A percentile compares a stretch with the other conserved stretches of the same genome.
Evolutionary conservation across 2,113 vertebrate genomes (phyloP).

Genomic region (Odontophorus gujanensis): DNA sequence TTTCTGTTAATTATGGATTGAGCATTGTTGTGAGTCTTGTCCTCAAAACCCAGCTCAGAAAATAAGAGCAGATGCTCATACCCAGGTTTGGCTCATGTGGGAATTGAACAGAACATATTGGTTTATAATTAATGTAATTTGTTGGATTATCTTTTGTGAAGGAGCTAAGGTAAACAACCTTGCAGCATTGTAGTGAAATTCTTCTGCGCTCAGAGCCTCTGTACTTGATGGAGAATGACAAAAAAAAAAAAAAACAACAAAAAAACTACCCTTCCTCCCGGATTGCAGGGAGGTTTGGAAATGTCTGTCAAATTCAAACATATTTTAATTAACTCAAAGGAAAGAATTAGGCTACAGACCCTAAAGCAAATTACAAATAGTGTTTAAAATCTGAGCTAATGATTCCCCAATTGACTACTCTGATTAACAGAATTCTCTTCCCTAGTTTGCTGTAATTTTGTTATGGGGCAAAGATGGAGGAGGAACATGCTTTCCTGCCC

Average conservation of each 20-base stretch:
- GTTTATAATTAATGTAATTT: slow-evolving; percentile 99
- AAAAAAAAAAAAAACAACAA: not conserved
- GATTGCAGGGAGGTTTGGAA: slow-evolving; percentile 66
- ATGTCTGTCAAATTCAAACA: slow-evolving; percentile 76
- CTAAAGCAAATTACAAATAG: slow-evolving; percentile 77
- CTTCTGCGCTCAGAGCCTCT: slow-evolving; percentile 64
- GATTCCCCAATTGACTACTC: slow-evolving; percentile 73
- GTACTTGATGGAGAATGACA: slow-evolving; percentile 51
- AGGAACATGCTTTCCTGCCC: slow-evolving; percentile 17
- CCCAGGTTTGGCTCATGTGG: slow-evolving; percentile 89
- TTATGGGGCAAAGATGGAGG: slow-evolving; percentile 25
- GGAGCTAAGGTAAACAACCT: slow-evolving; percentile 89
- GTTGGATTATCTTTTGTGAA: slow-evolving; percentile 95
- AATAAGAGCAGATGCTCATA: slow-evolving; percentile 94
- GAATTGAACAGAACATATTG: slow-evolving; percentile 95
- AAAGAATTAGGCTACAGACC: slow-evolving; percentile 77
- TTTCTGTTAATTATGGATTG: slow-evolving; percentile 88
- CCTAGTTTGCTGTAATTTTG: slow-evolving; percentile 62
- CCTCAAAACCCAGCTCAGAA: slow-evolving; percentile 86
- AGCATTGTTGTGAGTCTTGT: slow-evolving; percentile 88
- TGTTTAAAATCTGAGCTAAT: slow-evolving; percentile 66
- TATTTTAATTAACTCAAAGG: slow-evolving; percentile 80
- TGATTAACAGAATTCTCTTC: slow-evolving; percentile 68
- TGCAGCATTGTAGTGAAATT: slow-evolving; percentile 79
- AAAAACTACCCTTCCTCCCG: slow-evolving; percentile 52